Evolutionary conservation across 2,888 invertebrate genomes (phyloP).

Genomic region (Chymomyza amoena): DNA sequence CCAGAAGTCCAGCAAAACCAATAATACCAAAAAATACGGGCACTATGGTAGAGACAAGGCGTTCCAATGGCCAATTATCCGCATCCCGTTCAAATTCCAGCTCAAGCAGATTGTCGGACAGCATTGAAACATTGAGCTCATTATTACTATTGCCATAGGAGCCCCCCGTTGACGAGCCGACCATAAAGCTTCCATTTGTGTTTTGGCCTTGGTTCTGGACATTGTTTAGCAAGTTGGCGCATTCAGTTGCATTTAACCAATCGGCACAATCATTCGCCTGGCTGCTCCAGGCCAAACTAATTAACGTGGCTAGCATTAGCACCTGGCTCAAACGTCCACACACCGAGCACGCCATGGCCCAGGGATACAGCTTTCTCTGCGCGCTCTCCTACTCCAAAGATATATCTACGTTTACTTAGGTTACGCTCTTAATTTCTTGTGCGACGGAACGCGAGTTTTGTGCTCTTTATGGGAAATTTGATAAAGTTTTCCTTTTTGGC

Average conservation of each 20-base stretch:
- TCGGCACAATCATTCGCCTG: conserved; percentile 40
- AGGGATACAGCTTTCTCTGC: background rate
- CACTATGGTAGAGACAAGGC: conserved; percentile 85
- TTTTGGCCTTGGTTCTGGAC: conserved; percentile 19
- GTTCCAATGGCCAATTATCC: conserved; percentile 81
- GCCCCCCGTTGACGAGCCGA: conserved; percentile 16
- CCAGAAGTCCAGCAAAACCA: conserved; percentile 91
- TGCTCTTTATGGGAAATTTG: conserved; percentile 5
- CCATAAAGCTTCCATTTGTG: conserved; percentile 18
- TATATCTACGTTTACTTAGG: background rate
- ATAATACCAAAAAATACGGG: conserved; percentile 92
- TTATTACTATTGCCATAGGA: conserved; percentile 14
- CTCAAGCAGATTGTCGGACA: conserved; percentile 70
- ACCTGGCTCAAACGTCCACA: conserved; percentile 23
- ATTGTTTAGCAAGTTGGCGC: conserved; percentile 40
- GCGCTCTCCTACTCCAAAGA: background rate
- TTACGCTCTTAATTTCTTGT: background rate
- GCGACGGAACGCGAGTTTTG: background rate
- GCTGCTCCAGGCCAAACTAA: conserved; percentile 33
- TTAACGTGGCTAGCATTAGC: conserved; percentile 45
- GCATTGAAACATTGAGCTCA: conserved; percentile 33
- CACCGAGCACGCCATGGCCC: conserved; percentile 34
- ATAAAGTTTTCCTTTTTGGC: conserved; percentile 9
- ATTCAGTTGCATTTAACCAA: conserved; percentile 56
- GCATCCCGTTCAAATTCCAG: conserved; percentile 75